These are phyloP conservation scores for Phyllotis vaccarum DNA, from an alignment of 2,797 vertebrate species.

Conservation along the genomic window DNA sequence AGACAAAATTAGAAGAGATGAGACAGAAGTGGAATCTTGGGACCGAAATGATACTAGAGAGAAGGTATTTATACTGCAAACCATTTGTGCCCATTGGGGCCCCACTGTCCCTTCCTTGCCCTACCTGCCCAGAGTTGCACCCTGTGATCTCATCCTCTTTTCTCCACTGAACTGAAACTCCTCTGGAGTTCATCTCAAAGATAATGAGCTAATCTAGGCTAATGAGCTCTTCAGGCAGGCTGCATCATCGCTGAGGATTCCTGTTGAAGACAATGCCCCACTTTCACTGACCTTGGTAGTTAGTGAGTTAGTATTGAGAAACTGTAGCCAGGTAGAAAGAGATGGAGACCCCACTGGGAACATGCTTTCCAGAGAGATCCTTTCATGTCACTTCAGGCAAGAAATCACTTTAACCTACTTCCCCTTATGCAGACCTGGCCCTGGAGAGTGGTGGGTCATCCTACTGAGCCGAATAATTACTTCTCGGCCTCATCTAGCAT, in stretches of 20 bases:
- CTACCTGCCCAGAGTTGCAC: background rate
- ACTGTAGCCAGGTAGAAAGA: background rate
- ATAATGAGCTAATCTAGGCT: constrained; percentile 73
- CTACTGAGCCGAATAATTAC: background rate
- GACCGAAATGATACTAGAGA: background rate
- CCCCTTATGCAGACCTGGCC: background rate
- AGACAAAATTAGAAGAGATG: background rate
- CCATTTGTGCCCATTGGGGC: background rate
- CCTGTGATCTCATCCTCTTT: constrained; percentile 32
- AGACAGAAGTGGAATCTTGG: background rate
- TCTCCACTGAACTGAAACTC: background rate
- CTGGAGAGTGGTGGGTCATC: constrained; percentile 16
- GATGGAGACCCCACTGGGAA: constrained; percentile 29
- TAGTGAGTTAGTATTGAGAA: constrained; percentile 54
- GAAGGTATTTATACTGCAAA: background rate
- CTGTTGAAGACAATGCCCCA: constrained; percentile 51
- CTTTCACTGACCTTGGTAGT: constrained; percentile 61
- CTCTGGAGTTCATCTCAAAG: constrained; percentile 67
- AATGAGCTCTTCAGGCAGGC: constrained; percentile 59
- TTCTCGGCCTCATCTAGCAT: background rate
- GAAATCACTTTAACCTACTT: background rate
- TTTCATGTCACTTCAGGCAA: constrained; percentile 16
- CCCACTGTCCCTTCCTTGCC: background rate
- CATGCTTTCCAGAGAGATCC: constrained; percentile 33
- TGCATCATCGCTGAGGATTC: constrained; percentile 20